phyloP scores from a whole-genome alignment of 2,797 vertebrate genomes.

The Pempheris klunzingeri region DNA sequence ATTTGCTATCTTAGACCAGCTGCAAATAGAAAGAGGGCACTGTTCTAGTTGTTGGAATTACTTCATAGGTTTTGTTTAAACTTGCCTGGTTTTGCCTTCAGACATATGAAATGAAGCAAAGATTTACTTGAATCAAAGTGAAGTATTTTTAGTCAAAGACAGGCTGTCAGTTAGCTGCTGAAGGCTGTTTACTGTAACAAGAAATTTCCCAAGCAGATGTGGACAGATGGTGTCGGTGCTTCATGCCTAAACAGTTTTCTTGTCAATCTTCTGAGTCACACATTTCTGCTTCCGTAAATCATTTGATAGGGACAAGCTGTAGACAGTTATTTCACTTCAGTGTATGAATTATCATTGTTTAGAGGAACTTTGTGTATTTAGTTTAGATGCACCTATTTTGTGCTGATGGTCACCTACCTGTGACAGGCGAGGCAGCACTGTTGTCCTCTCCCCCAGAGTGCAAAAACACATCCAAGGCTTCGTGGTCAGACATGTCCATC shows the following conservation, averaged over 20 bases:
- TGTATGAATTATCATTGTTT: background rate
- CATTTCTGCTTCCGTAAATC: constrained; percentile 14
- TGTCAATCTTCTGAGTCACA: constrained; percentile 44
- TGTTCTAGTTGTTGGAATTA: background rate
- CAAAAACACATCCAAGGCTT: constrained; percentile 92
- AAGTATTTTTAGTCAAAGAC: constrained; percentile 13
- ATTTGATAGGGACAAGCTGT: background rate
- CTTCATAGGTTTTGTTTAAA: background rate
- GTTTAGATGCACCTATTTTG: background rate
- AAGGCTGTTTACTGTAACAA: constrained; percentile 26
- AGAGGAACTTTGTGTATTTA: background rate
- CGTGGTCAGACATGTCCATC: constrained; percentile 94
- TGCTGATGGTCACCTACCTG: constrained; percentile 82
- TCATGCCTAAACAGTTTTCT: constrained; percentile 15
- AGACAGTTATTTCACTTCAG: background rate
- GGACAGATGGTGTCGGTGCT: constrained; percentile 43
- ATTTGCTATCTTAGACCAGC: constrained; percentile 8
- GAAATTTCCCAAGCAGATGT: constrained; percentile 40
- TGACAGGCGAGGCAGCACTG: constrained; percentile 86
- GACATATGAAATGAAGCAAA: constrained; percentile 6
- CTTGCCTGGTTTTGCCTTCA: background rate
- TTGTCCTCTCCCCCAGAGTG: constrained; percentile 89
- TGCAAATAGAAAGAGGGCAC: background rate
- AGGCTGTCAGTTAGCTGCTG: constrained; percentile 21
- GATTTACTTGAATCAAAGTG: constrained; percentile 10